Conservation (phyloP, 2,113 vertebrate genomes). For the Malurus alboscapulatus region DNA sequence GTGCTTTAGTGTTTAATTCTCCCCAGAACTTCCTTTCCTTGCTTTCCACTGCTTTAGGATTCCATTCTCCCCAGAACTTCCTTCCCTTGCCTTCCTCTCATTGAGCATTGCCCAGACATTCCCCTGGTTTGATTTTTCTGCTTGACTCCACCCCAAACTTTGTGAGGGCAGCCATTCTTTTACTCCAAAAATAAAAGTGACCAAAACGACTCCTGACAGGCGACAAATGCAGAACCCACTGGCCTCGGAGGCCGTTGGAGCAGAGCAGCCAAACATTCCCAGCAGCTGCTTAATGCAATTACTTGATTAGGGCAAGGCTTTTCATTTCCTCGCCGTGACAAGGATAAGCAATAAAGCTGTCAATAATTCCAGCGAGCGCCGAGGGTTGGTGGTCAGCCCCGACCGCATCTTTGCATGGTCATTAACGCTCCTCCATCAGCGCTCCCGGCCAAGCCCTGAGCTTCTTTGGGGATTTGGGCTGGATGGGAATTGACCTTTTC, state of each 20-base stretch:
- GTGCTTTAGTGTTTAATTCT: background rate
- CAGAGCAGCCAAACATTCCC: slow-evolving; percentile 63
- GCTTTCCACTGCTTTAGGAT: background rate
- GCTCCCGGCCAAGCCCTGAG: background rate
- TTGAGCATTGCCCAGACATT: background rate
- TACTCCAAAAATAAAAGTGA: slow-evolving; percentile 61
- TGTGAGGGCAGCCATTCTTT: background rate
- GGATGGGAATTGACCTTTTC: slow-evolving; percentile 54
- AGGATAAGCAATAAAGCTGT: slow-evolving; percentile 81
- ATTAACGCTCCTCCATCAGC: slow-evolving; percentile 68
- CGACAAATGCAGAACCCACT: slow-evolving; percentile 53
- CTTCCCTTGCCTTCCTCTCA: background rate
- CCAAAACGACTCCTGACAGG: slow-evolving; percentile 71
- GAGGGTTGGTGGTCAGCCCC: slow-evolving; percentile 52
- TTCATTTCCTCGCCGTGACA: slow-evolving; percentile 77
- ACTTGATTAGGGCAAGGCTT: slow-evolving; percentile 69
- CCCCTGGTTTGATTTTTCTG: background rate
- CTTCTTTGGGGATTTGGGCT: slow-evolving; percentile 69
- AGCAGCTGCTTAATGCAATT: slow-evolving; percentile 74
- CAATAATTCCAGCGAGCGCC: slow-evolving; percentile 71
- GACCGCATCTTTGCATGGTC: slow-evolving; percentile 71
- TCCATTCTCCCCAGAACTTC: background rate
- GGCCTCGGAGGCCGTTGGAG: slow-evolving; percentile 32
- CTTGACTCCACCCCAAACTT: background rate
- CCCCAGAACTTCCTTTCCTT: background rate